phyloP scores from a whole-genome alignment of 2,888 invertebrate genomes.

The Acheta domesticus region DNA sequence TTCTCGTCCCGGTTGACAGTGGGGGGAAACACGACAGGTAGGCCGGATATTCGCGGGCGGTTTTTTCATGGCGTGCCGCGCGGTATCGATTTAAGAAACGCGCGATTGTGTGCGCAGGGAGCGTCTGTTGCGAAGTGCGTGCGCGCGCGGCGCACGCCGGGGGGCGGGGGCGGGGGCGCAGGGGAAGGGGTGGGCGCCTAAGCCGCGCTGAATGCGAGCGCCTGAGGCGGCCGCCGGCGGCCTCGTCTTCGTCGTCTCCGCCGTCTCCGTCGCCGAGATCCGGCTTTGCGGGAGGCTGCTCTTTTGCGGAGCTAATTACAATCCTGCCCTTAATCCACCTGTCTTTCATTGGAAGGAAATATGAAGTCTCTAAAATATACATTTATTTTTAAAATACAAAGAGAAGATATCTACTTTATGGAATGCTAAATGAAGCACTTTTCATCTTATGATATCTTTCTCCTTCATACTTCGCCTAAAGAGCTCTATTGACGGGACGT shows the following conservation, averaged over 20 bases:
- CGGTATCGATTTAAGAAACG: too few relatives aligned
- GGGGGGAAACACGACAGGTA: neutral
- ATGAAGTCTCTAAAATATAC: slow-evolving; percentile 18
- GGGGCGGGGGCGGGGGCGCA: too few relatives aligned
- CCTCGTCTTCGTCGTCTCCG: neutral
- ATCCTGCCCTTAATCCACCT: slow-evolving; percentile 1
- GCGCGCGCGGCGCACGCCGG: neutral
- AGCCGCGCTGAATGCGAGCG: neutral
- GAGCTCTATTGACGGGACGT: neutral
- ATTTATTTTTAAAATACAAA: slow-evolving; percentile 18
- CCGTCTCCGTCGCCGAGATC: neutral
- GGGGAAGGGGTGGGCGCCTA: neutral
- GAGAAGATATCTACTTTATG: slow-evolving; percentile 18
- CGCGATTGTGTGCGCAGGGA: too few relatives aligned
- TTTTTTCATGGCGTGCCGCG: too few relatives aligned
- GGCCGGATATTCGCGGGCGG: too few relatives aligned
- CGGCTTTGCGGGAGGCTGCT: slow-evolving; percentile 7
- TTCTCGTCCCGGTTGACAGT: neutral
- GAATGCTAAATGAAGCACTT: slow-evolving; percentile 5
- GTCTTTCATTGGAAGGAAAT: slow-evolving; percentile 18
- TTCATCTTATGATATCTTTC: slow-evolving; percentile 11
- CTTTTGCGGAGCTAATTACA: neutral
- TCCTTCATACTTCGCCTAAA: slow-evolving; percentile 18
- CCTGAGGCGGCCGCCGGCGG: neutral
- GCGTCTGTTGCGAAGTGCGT: too few relatives aligned